phyloP scores from a whole-genome alignment of 2,888 invertebrate genomes.

The Eristalis tenax region DNA sequence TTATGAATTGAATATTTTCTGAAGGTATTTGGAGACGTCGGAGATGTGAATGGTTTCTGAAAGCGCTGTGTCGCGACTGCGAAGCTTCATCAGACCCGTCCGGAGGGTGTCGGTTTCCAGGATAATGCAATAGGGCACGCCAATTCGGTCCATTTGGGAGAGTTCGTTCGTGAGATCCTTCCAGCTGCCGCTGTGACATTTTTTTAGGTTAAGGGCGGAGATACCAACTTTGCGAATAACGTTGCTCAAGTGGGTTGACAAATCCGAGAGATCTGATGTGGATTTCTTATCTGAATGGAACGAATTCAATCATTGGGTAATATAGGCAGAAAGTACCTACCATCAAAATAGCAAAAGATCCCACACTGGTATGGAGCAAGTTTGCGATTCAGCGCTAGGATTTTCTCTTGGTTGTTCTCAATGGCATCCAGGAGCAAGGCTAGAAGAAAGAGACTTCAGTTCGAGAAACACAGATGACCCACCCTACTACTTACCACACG shows the following conservation, averaged over 20 bases:
- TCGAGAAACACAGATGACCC: not conserved
- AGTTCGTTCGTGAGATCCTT: constrained; percentile 79
- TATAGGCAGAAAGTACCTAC: constrained; percentile 74
- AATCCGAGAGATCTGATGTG: constrained; percentile 82
- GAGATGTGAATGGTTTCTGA: constrained; percentile 88
- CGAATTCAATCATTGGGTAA: not conserved
- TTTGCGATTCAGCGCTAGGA: constrained; percentile 83
- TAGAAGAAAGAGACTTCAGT: constrained; percentile 29
- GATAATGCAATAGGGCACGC: constrained; percentile 88
- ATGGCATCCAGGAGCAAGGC: constrained; percentile 82
- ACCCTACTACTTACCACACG: constrained; percentile 74
- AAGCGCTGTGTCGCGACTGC: constrained; percentile 86
- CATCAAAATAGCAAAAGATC: constrained; percentile 83
- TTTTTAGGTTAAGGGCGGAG: constrained; percentile 79
- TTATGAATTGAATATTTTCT: constrained; percentile 81
- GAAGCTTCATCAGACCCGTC: constrained; percentile 86
- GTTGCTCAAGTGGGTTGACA: constrained; percentile 83
- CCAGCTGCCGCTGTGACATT: constrained; percentile 68
- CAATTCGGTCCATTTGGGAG: constrained; percentile 83
- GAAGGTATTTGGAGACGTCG: constrained; percentile 85
- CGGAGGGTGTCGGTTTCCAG: constrained; percentile 86
- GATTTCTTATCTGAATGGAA: constrained; percentile 74
- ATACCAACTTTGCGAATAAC: constrained; percentile 82
- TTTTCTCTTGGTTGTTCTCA: constrained; percentile 81
- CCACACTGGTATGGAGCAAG: constrained; percentile 90